These are phyloP conservation scores for Balearica regulorum DNA, from an alignment of 2,797 vertebrate species.

Conservation along the genomic window DNA sequence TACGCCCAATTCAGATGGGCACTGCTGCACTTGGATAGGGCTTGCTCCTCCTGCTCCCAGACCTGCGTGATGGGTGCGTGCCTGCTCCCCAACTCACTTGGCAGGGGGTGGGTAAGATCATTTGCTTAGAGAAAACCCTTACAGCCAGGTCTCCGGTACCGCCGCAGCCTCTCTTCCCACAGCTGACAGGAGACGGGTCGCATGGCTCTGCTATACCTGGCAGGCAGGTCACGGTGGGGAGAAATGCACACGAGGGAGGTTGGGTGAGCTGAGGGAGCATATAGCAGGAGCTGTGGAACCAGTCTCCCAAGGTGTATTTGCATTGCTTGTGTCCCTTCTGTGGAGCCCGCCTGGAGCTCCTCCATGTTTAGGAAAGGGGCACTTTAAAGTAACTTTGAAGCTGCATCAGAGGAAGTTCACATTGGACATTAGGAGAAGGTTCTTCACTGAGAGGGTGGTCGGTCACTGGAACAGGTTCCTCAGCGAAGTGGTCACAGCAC, in stretches of 20 bases:
- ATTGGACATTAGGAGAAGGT: too few relatives aligned
- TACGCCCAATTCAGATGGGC: accelerated
- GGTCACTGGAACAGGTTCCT: too few relatives aligned
- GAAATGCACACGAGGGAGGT: accelerated
- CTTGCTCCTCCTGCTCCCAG: neutral
- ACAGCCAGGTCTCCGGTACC: accelerated
- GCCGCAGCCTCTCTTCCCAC: accelerated
- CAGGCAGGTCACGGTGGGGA: neutral
- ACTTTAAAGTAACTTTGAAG: neutral
- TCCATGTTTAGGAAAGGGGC: accelerated
- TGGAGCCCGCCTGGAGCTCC: neutral
- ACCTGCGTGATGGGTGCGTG: accelerated
- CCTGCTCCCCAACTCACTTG: too few relatives aligned
- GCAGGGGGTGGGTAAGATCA: neutral
- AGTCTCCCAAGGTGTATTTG: accelerated
- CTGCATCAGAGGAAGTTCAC: too few relatives aligned
- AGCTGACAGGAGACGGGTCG: neutral
- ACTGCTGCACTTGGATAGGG: accelerated
- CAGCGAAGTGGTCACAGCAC: too few relatives aligned
- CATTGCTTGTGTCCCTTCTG: neutral
- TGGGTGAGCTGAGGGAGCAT: accelerated
- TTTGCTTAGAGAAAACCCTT: neutral
- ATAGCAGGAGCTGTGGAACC: neutral
- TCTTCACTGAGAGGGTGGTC: too few relatives aligned
- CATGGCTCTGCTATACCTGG: accelerated